These are phyloP conservation scores for Falco berigora DNA, from an alignment of 2,797 vertebrate species.

Conservation along the genomic window DNA sequence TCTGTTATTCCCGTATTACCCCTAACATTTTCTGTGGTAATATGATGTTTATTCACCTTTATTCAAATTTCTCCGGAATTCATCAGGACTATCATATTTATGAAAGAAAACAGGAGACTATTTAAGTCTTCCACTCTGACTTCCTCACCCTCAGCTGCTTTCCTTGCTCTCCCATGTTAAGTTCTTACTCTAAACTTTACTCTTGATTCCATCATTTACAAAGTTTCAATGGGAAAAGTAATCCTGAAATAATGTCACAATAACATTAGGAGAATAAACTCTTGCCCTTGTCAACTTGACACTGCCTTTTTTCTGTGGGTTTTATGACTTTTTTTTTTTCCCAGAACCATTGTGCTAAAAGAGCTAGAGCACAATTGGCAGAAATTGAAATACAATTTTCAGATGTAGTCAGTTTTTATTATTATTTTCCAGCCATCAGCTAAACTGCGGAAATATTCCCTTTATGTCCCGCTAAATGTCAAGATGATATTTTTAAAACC, in stretches of 20 bases:
- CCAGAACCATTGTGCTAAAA: background rate
- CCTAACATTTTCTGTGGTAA: background rate
- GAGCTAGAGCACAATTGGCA: background rate
- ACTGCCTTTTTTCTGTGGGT: background rate
- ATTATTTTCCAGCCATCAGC: slow-evolving; percentile 30
- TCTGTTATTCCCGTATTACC: background rate
- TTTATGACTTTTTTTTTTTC: background rate
- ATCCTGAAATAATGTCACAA: background rate
- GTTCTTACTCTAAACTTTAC: background rate
- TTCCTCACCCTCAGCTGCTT: background rate
- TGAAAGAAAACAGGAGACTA: background rate
- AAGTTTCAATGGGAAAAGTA: background rate
- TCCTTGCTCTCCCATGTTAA: background rate
- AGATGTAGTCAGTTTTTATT: background rate
- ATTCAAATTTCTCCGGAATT: background rate
- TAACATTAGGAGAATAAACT: background rate
- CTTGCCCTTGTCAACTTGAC: background rate
- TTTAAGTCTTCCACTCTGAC: background rate
- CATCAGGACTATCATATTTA: background rate
- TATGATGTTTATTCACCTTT: background rate
- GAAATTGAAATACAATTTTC: background rate
- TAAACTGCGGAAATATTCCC: slow-evolving; percentile 31
- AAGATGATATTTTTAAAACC: slow-evolving; percentile 33
- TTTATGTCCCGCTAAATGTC: slow-evolving; percentile 48
- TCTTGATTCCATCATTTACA: background rate